These are phyloP conservation scores for Okapia johnstoni DNA, from an alignment of 2,113 vertebrate genomes.

Conservation along the genomic window DNA sequence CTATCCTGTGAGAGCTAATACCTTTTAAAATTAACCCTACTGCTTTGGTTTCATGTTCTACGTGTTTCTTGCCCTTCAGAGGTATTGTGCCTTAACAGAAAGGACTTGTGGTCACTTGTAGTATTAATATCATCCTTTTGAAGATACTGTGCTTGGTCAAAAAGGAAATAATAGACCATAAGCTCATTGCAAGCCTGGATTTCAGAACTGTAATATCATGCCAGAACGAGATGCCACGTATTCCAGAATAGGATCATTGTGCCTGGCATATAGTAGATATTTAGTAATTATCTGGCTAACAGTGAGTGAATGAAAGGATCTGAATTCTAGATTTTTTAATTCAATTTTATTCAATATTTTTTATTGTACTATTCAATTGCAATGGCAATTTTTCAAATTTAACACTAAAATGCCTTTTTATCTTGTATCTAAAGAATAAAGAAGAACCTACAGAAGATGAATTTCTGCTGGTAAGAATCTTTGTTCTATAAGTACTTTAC, in stretches of 20 bases:
- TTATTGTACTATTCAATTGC: not conserved
- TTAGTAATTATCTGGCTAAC: not conserved
- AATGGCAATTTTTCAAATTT: not conserved
- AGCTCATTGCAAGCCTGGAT: not conserved
- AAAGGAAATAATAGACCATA: not conserved
- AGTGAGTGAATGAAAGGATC: not conserved
- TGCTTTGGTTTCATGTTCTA: not conserved
- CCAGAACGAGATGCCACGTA: not conserved
- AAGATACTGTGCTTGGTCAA: not conserved
- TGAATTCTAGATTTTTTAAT: not conserved
- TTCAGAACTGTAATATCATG: not conserved
- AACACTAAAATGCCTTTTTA: slow-evolving; percentile 7
- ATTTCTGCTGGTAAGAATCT: slow-evolving; percentile 53
- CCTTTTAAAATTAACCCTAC: not conserved
- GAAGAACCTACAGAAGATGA: slow-evolving; percentile 7
- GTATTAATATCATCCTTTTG: not conserved
- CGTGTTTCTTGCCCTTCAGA: not conserved
- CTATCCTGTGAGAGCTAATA: not conserved
- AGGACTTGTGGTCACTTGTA: not conserved
- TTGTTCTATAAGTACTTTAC: not conserved
- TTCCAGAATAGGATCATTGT: not conserved
- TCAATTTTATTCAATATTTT: no score
- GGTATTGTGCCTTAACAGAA: not conserved
- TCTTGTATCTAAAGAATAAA: slow-evolving; percentile 41
- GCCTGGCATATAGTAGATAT: not conserved